Evolutionary conservation across 1,140 invertebrate genomes (phyloP).

Genomic region (Micrasema minimum): DNA sequence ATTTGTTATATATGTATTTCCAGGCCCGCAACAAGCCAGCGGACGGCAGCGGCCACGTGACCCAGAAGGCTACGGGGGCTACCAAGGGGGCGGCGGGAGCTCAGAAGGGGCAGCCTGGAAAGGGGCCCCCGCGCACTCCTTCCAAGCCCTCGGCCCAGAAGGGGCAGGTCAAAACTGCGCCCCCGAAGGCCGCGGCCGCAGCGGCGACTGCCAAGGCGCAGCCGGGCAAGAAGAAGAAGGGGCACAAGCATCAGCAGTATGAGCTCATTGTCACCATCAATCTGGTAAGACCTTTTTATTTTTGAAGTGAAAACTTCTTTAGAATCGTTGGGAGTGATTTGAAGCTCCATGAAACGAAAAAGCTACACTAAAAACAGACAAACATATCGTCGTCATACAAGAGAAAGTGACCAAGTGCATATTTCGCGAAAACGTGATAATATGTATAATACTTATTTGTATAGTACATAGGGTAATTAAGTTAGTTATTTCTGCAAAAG

Average conservation of each 20-base stretch:
- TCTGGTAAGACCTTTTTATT: conserved; percentile 70
- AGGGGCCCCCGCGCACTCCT: conserved; percentile 64
- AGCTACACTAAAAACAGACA: too few species aligned
- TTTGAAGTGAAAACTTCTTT: too few species aligned
- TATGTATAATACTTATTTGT: too few species aligned
- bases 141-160: conserved; percentile 70
- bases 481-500: too few species aligned
- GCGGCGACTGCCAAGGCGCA: conserved; percentile 73
- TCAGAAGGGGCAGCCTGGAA: conserved; percentile 65
- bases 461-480: too few species aligned
- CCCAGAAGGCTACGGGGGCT: conserved; percentile 72
- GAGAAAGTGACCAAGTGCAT: too few species aligned
- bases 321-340: too few species aligned
- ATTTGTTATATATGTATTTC: too few species aligned
- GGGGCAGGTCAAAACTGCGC: conserved; percentile 68
- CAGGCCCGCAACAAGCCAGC: conserved; percentile 85
- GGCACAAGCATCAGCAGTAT: conserved; percentile 82
- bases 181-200: conserved; percentile 67
- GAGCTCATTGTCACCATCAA: conserved; percentile 85
- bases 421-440: too few species aligned
- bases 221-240: conserved; percentile 77
- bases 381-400: too few species aligned
- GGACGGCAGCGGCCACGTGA: conserved; percentile 76
- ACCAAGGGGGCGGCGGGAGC: conserved; percentile 70
- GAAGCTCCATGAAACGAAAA: too few species aligned